These are phyloP conservation scores for Euwallacea fornicatus DNA, from an alignment of 1,140 invertebrate species.

Conservation along the genomic window DNA sequence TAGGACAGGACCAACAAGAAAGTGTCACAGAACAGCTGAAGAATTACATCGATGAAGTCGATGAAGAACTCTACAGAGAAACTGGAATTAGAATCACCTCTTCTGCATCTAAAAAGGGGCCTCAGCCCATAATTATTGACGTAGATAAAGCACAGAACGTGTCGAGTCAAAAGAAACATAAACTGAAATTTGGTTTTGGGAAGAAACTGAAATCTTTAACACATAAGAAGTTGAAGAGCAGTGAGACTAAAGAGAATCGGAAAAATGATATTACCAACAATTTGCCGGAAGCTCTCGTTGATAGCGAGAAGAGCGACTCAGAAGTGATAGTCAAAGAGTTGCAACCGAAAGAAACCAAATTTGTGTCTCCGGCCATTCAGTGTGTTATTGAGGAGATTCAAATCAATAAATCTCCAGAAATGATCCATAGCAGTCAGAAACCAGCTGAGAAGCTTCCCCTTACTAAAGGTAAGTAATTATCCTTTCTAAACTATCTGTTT, in stretches of 20 bases:
- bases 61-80: conserved; percentile 46
- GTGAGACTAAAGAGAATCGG: conserved; percentile 22
- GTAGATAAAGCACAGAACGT: conserved; percentile 51
- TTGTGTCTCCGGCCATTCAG: not conserved
- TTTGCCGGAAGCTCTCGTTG: not conserved
- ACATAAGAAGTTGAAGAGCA: conserved; percentile 37
- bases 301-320: not conserved
- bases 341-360: conserved; percentile 11
- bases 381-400: conserved; percentile 51
- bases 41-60: conserved; percentile 49
- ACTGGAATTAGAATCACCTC: conserved; percentile 41
- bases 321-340: not conserved
- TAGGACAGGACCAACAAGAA: conserved; percentile 7
- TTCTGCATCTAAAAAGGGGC: conserved; percentile 27
- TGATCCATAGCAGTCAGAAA: conserved; percentile 69
- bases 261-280: conserved; percentile 19
- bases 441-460: conserved; percentile 64
- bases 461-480: conserved; percentile 55
- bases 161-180: conserved; percentile 40
- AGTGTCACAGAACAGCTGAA: conserved; percentile 46
- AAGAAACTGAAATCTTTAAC: conserved; percentile 45
- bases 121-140: conserved; percentile 49
- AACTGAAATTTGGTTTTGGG: conserved; percentile 39
- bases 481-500: not conserved
- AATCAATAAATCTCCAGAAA: conserved; percentile 54